Base-by-base conservation (phyloP, 2,888 invertebrate genomes). In the Rhagonycha lutea region DNA sequence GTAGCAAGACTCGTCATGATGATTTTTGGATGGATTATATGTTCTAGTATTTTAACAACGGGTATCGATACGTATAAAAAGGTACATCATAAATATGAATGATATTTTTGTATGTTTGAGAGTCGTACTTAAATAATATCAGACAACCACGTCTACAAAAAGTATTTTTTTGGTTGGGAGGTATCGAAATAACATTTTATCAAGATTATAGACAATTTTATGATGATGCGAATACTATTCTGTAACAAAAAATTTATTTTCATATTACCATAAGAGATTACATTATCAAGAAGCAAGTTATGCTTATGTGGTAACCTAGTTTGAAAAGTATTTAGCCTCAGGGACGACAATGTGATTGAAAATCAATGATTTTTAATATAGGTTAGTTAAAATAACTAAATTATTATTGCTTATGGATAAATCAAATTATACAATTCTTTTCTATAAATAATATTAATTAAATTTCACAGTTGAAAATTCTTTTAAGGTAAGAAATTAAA, bases 11-110 rank as follows among this genome's bases (percentile, higher is more conserved):
- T 77, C 5, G 75, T 79, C 24, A 70, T 78, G 8, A 67, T 79
- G 23, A 18, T 69, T 14, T 60, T 80, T 10, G 47, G 61, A 14
- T 81, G 81, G 81, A 3, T 75, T 10, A 3, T 81, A 2, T 2
- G 67, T 62, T 79, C 62, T 70, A 65, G 14, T n/a, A 69, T 70
- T 10, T 70, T 70, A 29, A 67, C 65, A 62, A 69, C 70, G 18
- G 67, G 73, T 63, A 75, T 74, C 28, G 67, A 68, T 14, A 74
- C 70, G 61, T 77, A 73, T 14, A 76, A 73, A 72, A 74, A 74
- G 68, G 79, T 75, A 62, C 4, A 26, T 61, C 1, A 18, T 47
- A 28, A n/a, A 23, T 12, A 47, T n/a, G 12, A 47, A 32, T 32
- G 4, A n/a, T n/a, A n/a, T n/a, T 47, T 47, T 8, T n/a, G 47